Conservation (phyloP, 2,888 invertebrate species). For the Belgica antarctica region DNA sequence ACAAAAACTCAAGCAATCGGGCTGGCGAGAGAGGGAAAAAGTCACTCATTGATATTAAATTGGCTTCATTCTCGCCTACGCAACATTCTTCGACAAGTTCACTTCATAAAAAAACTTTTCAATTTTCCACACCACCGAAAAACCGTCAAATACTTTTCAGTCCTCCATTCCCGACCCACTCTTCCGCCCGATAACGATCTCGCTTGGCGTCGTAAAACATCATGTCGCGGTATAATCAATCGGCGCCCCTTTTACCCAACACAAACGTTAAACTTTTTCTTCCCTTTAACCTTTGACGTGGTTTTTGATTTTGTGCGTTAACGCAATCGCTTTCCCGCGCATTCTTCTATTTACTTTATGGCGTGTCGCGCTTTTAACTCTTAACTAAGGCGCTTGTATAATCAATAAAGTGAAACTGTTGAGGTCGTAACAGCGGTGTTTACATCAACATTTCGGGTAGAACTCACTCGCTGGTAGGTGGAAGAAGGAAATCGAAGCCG, state of each 20-base stretch:
- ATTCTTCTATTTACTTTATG: background rate
- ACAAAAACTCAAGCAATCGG: too few species aligned
- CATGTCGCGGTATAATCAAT: slow-evolving; percentile 10
- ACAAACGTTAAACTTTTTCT: slow-evolving; percentile 14
- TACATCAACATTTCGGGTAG: too few species aligned
- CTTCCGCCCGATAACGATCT: slow-evolving; percentile 16
- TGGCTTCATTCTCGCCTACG: background rate
- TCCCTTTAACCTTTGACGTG: background rate
- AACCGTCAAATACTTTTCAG: slow-evolving; percentile 11
- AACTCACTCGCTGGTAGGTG: too few species aligned
- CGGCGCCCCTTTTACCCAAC: background rate
- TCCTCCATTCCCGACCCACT: background rate
- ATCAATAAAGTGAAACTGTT: background rate
- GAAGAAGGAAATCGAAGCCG: too few species aligned
- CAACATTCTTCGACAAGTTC: background rate
- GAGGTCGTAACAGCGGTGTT: background rate
- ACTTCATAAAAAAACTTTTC: slow-evolving; percentile 25
- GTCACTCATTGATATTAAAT: background rate
- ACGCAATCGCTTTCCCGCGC: slow-evolving; percentile 8
- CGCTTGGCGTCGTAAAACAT: slow-evolving; percentile 20
- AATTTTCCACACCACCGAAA: slow-evolving; percentile 6
- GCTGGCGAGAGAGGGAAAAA: background rate
- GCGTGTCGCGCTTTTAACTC: slow-evolving; percentile 23
- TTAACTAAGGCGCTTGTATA: slow-evolving; percentile 6
- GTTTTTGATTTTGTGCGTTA: slow-evolving; percentile 13